These are phyloP conservation scores for Drosophila mayri DNA, from an alignment of 1,140 invertebrate species.

Conservation along the genomic window DNA sequence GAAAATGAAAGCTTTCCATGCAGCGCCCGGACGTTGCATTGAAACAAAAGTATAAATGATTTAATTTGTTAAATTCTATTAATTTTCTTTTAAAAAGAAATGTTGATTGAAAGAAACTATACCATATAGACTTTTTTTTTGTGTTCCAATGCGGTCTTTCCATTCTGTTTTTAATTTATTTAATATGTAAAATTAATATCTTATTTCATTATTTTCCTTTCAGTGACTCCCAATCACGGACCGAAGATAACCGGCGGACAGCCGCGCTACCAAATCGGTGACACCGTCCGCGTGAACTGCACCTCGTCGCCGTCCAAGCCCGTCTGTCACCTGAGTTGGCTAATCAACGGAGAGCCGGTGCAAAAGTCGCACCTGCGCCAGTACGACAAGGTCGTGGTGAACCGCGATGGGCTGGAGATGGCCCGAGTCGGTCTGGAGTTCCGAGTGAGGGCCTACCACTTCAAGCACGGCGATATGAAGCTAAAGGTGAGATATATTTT, in stretches of 20 bases:
- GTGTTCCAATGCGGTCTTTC: neutral
- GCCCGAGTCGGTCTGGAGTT: slow-evolving; percentile 90
- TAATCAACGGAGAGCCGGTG: slow-evolving; percentile 94
- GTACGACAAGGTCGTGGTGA: slow-evolving; percentile 73
- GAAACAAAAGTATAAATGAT: neutral
- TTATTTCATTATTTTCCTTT: slow-evolving; percentile 62
- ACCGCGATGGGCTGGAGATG: slow-evolving; percentile 88
- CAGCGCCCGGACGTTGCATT: neutral
- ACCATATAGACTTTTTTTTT: too few relatives aligned
- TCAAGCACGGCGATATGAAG: slow-evolving; percentile 92
- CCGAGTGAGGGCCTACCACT: slow-evolving; percentile 90
- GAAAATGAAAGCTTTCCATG: neutral
- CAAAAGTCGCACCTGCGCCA: slow-evolving; percentile 84
- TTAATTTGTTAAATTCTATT: too few relatives aligned
- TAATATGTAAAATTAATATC: neutral
- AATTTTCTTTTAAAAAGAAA: neutral
- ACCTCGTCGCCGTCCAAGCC: slow-evolving; percentile 93
- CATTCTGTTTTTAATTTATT: neutral
- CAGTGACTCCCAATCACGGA: slow-evolving; percentile 93
- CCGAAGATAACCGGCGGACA: slow-evolving; percentile 92
- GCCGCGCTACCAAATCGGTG: slow-evolving; percentile 92
- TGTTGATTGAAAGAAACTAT: too few relatives aligned
- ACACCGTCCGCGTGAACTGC: slow-evolving; percentile 92
- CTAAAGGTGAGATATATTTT: slow-evolving; percentile 87
- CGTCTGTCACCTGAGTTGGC: slow-evolving; percentile 93